Percentiles rank a stretch among this genome's conserved stretches.
Evolutionary conservation across 2,113 vertebrate genomes (phyloP).

Genomic region (Mormyrus lacerda): DNA sequence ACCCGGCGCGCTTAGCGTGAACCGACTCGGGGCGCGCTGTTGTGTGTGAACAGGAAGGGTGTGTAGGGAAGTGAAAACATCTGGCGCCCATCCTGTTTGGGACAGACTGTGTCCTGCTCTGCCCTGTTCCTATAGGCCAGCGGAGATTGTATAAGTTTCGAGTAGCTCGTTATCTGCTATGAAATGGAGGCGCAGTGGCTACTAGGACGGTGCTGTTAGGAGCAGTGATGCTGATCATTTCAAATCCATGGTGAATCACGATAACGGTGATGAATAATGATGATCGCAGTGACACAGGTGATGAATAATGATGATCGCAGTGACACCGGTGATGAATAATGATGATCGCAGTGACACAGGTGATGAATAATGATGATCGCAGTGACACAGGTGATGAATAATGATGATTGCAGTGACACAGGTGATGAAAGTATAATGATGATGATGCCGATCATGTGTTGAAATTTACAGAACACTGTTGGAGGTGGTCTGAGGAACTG

Average conservation of each 20-base stretch:
- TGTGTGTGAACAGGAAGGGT: slow-evolving; percentile 60
- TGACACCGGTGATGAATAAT: neutral
- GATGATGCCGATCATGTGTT: neutral
- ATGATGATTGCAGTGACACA: neutral
- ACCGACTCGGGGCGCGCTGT: neutral
- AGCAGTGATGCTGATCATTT: neutral
- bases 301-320: neutral
- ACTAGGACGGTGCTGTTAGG: too few relatives aligned
- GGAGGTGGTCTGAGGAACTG: slow-evolving; percentile 42
- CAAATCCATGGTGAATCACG: neutral
- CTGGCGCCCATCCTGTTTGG: slow-evolving; percentile 68
- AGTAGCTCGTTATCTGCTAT: neutral
- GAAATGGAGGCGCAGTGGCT: too few relatives aligned
- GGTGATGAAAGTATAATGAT: neutral
- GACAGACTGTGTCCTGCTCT: slow-evolving; percentile 57
- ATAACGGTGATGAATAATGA: neutral
- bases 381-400: neutral
- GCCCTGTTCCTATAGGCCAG: slow-evolving; percentile 30
- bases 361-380: neutral
- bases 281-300: neutral
- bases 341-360: neutral
- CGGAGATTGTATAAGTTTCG: neutral
- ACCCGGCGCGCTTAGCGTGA: neutral
- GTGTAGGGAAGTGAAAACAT: slow-evolving; percentile 67
- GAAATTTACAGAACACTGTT: slow-evolving; percentile 42